Conservation (phyloP, 2,113 vertebrate genomes). For the Indicator indicator region DNA sequence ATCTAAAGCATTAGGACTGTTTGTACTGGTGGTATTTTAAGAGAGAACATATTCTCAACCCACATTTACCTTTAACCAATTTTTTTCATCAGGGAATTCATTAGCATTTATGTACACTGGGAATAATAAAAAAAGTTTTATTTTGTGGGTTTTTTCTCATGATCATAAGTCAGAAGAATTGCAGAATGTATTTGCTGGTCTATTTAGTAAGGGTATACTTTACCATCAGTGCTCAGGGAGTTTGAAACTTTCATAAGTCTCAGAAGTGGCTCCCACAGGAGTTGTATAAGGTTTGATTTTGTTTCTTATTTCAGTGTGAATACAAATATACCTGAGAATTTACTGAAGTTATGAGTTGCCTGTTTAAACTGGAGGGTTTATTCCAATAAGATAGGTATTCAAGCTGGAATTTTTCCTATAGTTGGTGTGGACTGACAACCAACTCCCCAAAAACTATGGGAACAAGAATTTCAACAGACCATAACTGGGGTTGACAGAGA, state of each 20-base stretch:
- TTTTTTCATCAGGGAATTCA: slow-evolving; percentile 33
- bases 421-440: neutral
- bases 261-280: neutral
- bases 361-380: neutral
- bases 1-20: neutral
- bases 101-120: slow-evolving; percentile 15
- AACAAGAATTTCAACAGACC: neutral
- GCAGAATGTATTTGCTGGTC: slow-evolving; percentile 5
- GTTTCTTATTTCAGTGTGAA: slow-evolving; percentile 20
- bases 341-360: slow-evolving; percentile 9
- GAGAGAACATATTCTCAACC: neutral
- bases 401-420: neutral
- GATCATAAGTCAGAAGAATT: slow-evolving; percentile 13
- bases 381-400: slow-evolving; percentile 1
- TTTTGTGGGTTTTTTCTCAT: slow-evolving; percentile 5
- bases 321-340: neutral
- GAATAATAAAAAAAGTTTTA: slow-evolving; percentile 1
- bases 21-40: neutral
- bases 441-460: neutral
- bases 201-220: neutral
- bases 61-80: neutral
- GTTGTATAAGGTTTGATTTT: neutral
- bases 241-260: slow-evolving; percentile 31
- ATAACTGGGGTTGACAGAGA: neutral
- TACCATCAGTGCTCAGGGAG: neutral